phyloP scores from a whole-genome alignment of 2,113 vertebrate genomes.

The Erythrolamprus reginae region DNA sequence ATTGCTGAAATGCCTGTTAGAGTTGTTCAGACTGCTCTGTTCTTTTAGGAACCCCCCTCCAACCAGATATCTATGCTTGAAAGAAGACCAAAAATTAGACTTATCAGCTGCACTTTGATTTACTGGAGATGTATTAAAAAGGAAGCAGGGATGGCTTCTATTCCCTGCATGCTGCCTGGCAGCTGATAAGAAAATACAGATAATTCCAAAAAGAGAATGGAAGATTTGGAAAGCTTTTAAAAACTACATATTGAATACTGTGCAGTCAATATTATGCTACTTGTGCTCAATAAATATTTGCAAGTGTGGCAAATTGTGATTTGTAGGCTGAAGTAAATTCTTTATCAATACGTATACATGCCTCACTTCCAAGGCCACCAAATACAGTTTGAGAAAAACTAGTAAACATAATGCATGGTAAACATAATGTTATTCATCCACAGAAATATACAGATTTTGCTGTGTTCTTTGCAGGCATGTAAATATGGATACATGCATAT shows the following conservation, averaged over 20 bases:
- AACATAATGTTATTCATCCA: background rate
- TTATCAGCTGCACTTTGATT: slow-evolving; percentile 39
- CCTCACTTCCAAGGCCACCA: background rate
- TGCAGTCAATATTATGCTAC: background rate
- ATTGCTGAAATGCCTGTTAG: slow-evolving; percentile 34
- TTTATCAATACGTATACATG: background rate
- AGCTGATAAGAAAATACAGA: background rate
- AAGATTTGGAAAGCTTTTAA: slow-evolving; percentile 14
- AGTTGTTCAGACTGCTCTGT: slow-evolving; percentile 13
- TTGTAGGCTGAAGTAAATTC: background rate
- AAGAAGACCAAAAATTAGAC: slow-evolving; percentile 19
- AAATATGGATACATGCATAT: background rate
- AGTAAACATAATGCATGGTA: background rate
- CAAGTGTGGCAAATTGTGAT: background rate
- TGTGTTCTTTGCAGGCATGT: background rate
- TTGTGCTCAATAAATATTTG: background rate
- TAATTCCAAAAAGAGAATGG: slow-evolving; percentile 14
- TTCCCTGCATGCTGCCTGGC: background rate
- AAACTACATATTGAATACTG: background rate
- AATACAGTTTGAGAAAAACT: background rate
- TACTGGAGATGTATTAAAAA: slow-evolving; percentile 13
- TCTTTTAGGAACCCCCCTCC: slow-evolving; percentile 14
- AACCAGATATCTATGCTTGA: slow-evolving; percentile 14
- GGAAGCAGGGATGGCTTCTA: slow-evolving; percentile 26
- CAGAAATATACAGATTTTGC: background rate